These are phyloP conservation scores for Melospiza melodia DNA, from an alignment of 2,113 vertebrate genomes.

Conservation along the genomic window DNA sequence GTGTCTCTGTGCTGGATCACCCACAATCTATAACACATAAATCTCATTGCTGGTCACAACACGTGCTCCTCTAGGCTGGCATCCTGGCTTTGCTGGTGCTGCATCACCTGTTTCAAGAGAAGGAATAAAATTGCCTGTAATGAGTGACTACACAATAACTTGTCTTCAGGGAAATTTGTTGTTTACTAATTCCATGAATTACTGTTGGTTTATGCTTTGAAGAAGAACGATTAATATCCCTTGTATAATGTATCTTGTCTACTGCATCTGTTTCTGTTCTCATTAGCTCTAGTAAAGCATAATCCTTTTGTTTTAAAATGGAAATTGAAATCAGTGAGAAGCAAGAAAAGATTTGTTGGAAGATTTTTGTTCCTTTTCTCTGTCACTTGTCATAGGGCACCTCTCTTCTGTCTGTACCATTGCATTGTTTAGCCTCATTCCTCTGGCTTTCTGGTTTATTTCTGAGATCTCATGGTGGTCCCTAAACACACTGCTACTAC, in stretches of 20 bases:
- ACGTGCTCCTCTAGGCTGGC: neutral
- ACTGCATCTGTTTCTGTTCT: conserved; percentile 30
- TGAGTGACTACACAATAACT: neutral
- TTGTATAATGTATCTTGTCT: conserved; percentile 29
- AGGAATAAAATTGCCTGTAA: neutral
- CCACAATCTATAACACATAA: neutral
- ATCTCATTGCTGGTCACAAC: neutral
- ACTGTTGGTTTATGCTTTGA: conserved; percentile 29
- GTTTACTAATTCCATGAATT: conserved; percentile 51
- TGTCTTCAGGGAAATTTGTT: conserved; percentile 17
- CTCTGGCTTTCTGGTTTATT: neutral
- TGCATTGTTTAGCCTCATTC: neutral
- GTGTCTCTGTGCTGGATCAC: neutral
- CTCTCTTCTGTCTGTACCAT: neutral
- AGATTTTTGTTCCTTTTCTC: neutral
- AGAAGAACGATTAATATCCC: conserved; percentile 34
- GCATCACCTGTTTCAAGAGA: neutral
- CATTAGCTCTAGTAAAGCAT: neutral
- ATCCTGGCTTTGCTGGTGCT: neutral
- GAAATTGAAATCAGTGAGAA: conserved; percentile 13
- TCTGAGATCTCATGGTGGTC: neutral
- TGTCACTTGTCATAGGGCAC: neutral
- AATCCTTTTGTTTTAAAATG: conserved; percentile 40
- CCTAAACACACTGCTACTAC: neutral
- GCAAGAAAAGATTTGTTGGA: neutral